Percentiles rank a stretch among this genome's conserved stretches.
These are phyloP conservation scores for Mesocentrotus franciscanus DNA, from an alignment of 53 echinoderm and acorn worm species.

Conservation along the genomic window DNA sequence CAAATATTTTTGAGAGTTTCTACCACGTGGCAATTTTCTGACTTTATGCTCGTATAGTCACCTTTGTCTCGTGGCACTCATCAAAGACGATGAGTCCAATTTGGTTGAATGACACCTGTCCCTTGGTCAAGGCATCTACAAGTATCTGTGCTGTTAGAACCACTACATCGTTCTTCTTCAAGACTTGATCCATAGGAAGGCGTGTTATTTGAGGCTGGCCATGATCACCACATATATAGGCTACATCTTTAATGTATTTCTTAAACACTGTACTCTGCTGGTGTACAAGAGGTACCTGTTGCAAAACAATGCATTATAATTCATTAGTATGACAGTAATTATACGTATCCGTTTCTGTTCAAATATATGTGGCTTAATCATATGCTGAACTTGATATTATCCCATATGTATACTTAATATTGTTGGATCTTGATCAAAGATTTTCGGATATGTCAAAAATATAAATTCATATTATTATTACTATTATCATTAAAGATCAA, in stretches of 20 bases:
- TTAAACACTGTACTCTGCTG: conserved; percentile 77
- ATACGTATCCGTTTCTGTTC: too few relatives aligned
- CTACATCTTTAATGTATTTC: conserved; percentile 58
- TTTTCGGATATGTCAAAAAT: too few relatives aligned
- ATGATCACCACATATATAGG: conserved; percentile 60
- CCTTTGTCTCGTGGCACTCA: conserved; percentile 87
- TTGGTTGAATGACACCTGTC: conserved; percentile 65
- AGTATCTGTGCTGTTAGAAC: conserved; percentile 94
- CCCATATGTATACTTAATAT: too few relatives aligned
- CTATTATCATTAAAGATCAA: too few relatives aligned
- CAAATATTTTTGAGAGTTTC: too few relatives aligned
- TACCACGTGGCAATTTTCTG: too few relatives aligned
- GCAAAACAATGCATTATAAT: not conserved
- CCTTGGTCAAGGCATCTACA: conserved; percentile 78
- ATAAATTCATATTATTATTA: too few relatives aligned
- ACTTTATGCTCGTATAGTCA: not conserved
- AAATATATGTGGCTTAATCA: too few relatives aligned
- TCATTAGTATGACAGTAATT: too few relatives aligned
- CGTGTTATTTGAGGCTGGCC: conserved; percentile 54
- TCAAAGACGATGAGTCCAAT: conserved; percentile 88
- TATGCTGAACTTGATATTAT: too few relatives aligned
- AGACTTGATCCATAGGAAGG: conserved; percentile 64
- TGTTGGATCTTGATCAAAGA: too few relatives aligned
- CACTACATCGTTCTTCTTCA: conserved; percentile 75
- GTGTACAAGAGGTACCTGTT: conserved; percentile 57